Conservation (phyloP, 2,888 invertebrate genomes). For the Mycalesis mineus region DNA sequence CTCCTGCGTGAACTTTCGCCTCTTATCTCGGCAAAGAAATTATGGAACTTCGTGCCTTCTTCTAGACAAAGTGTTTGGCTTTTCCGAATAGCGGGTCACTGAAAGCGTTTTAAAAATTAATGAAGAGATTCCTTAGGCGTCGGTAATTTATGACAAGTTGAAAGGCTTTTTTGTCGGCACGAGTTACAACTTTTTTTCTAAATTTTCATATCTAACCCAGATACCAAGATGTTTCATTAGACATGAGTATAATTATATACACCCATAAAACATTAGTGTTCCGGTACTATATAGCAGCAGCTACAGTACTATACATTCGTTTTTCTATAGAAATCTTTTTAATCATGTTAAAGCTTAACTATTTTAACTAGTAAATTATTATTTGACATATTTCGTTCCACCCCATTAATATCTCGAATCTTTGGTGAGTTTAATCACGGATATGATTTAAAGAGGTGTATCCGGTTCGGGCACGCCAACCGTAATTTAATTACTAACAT, state of each 20-base stretch:
- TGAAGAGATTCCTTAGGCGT: conserved; percentile 35
- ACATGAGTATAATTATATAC: no score
- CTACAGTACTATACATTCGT: no score
- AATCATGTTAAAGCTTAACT: no score
- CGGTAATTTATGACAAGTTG: conserved; percentile 17
- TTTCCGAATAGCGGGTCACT: conserved; percentile 67
- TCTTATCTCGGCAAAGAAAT: conserved; percentile 77
- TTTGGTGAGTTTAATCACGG: conserved; percentile 33
- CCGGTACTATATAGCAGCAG: no score
- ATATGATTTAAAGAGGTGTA: conserved; percentile 66
- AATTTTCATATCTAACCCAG: background rate
- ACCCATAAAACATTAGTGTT: no score
- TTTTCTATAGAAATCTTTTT: no score
- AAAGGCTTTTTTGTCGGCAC: conserved; percentile 4
- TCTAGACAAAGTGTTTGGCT: conserved; percentile 77
- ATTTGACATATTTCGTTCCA: conserved; percentile 18
- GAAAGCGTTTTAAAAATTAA: conserved; percentile 68
- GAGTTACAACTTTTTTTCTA: background rate
- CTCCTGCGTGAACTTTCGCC: conserved; percentile 78
- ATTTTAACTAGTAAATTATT: conserved; percentile 6
- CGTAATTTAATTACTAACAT: conserved; percentile 67
- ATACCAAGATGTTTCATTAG: no score
- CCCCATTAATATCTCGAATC: conserved; percentile 23
- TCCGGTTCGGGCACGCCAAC: conserved; percentile 50
- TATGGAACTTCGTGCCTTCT: conserved; percentile 76